Percentiles rank a stretch among this genome's conserved stretches.
Conservation (phyloP, 2,797 vertebrate species). For the Xiphorhynchus erythropygius region DNA sequence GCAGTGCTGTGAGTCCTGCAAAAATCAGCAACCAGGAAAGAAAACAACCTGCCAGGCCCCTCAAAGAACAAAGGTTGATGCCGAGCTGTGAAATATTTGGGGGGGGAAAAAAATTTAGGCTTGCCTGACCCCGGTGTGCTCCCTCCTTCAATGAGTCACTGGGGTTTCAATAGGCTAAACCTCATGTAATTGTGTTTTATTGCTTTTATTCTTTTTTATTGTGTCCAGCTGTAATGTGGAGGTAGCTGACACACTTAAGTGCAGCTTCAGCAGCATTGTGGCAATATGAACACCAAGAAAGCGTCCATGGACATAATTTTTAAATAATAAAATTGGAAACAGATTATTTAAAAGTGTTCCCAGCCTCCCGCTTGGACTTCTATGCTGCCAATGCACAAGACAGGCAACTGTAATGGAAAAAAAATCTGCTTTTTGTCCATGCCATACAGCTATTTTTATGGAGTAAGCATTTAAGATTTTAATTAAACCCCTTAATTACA, state of each 20-base stretch:
- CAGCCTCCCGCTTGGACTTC: not conserved
- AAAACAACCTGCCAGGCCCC: not conserved
- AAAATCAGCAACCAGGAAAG: not conserved
- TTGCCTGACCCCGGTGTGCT: fast-evolving
- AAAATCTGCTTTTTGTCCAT: not conserved
- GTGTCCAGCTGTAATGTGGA: fast-evolving
- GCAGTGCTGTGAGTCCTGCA: fast-evolving
- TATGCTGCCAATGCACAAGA: not conserved
- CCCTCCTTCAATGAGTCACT: fast-evolving
- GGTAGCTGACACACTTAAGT: not conserved
- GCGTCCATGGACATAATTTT: not conserved
- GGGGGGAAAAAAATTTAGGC: not conserved
- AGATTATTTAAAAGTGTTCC: not conserved
- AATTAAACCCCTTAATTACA: not conserved
- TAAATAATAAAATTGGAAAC: not conserved
- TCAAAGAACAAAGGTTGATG: not conserved
- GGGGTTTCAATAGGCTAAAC: not conserved
- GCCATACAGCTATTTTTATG: not conserved
- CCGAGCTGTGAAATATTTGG: not conserved
- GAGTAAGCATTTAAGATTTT: not conserved
- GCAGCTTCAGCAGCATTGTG: not conserved
- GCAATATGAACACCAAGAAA: not conserved
- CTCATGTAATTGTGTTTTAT: not conserved
- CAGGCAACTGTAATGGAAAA: not conserved
- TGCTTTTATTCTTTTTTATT: not conserved